phyloP scores from a whole-genome alignment of 37 sponge, comb jelly and placozoan species.

The Halichondria panicea region DNA sequence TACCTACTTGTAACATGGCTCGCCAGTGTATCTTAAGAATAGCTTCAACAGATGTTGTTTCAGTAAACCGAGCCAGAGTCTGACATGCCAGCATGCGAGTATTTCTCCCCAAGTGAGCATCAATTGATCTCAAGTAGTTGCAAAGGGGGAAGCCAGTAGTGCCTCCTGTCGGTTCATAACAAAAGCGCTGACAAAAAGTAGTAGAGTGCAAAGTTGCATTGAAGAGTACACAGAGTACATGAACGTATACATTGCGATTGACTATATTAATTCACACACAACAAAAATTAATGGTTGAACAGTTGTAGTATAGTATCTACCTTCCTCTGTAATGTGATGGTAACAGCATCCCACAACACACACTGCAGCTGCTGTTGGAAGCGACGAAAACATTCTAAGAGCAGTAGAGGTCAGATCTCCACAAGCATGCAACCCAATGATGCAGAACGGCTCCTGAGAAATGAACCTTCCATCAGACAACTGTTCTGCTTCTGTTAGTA shows the following conservation, averaged over 20 bases:
- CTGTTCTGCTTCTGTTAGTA: background rate
- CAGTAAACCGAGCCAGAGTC: constrained; percentile 6
- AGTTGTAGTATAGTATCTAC: background rate
- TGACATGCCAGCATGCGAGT: constrained; percentile 58
- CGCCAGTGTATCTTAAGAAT: constrained; percentile 46
- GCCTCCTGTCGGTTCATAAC: too few relatives aligned
- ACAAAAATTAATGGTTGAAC: background rate
- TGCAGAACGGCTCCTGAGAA: background rate
- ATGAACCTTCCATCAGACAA: background rate
- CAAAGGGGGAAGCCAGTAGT: constrained; percentile 51
- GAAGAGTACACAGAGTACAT: background rate
- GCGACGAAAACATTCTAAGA: constrained; percentile 21
- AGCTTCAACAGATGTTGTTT: background rate
- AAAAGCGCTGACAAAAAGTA: too few relatives aligned
- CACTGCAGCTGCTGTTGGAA: background rate
- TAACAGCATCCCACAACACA: constrained; percentile 77
- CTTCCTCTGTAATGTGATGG: constrained; percentile 53
- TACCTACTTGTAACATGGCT: constrained; percentile 53
- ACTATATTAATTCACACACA: background rate
- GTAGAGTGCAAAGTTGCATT: background rate
- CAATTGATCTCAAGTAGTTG: background rate
- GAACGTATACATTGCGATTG: background rate
- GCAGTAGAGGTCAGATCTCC: constrained; percentile 35
- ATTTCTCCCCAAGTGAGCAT: constrained; percentile 23
- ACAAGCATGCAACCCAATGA: constrained; percentile 66